These are phyloP conservation scores for Meda fulgida DNA, from an alignment of 2,797 vertebrate species.

Conservation along the genomic window DNA sequence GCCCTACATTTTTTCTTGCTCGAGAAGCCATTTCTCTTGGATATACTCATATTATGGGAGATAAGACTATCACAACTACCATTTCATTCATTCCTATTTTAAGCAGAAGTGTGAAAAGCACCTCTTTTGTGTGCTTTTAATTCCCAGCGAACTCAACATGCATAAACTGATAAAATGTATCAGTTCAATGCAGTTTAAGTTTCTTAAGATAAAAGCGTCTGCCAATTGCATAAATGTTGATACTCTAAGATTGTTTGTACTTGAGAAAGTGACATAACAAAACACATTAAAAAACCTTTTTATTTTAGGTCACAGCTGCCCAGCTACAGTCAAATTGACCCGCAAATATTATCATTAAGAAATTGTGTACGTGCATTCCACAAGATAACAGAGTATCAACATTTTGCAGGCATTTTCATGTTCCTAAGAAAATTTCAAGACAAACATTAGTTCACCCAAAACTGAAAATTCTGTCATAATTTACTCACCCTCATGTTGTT, in stretches of 20 bases:
- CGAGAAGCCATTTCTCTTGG: background rate
- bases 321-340: background rate
- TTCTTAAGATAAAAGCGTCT: background rate
- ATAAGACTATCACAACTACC: background rate
- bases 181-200: no score
- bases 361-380: background rate
- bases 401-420: background rate
- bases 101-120: no score
- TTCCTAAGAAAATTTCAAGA: background rate
- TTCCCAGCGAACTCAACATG: no score
- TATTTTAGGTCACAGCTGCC: background rate
- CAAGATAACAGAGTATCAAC: background rate
- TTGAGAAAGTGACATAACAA: background rate
- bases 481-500: no score
- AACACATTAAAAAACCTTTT: background rate
- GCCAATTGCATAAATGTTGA: background rate
- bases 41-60: background rate
- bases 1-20: background rate
- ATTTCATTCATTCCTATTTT: background rate
- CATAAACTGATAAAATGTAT: no score
- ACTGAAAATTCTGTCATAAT: no score
- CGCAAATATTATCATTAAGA: background rate
- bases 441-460: no score
- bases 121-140: no score
- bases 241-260: background rate